Base-by-base conservation (phyloP, 2,113 vertebrate species). In the Boulengeromyrus knoepffleri region DNA sequence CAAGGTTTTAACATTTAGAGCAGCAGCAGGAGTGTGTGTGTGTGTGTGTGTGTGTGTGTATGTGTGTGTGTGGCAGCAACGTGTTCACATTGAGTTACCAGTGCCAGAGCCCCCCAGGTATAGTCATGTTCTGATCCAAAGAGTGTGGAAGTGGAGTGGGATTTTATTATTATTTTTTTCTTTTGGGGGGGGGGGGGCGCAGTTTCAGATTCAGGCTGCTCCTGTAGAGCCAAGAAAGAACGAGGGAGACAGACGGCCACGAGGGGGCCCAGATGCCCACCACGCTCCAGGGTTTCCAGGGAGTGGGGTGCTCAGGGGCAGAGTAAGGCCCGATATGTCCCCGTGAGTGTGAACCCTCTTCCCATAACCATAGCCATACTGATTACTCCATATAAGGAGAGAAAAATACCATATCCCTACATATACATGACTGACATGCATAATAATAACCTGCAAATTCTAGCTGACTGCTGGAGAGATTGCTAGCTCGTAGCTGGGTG, bases 201-300 rank as follows among this genome's bases (percentile, higher is more conserved):
- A 7, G 66, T 56, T 21, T 83, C 31, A 70, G 31, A 83, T 15
- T 89, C 91, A 92, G 91, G 89, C 87, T 92, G 89, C 88, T 91
- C 90, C 91, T 49, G 88, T 0, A 84, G 88, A 90, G 86, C 89
- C 66, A 87, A 92, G 91, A 91, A 66, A 90, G 91, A 88, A 91
- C 92, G 90, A 91, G 77, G 87, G 90, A 92, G 91, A 94, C 92
- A 94, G 90, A 92, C 90, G 52, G 92, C 88, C 62, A 50, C 89
- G 91, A 88, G 90, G 49, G 39, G 31, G 89, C 92, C 92, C 91
- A 94, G 91, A 93, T 94, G 95, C 92, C 93, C 92, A 90, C 90
- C 91, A 89, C 89, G 92, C 91, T 88, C 92, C 50, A 90, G 91
- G 91, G 86, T 92, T 36, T 92, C 74, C 92, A 91, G 89, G 92